Percentiles rank a stretch among this genome's conserved stretches.
Conservation (phyloP, 2,113 vertebrate genomes). For the Onychorhynchus coronatus region DNA sequence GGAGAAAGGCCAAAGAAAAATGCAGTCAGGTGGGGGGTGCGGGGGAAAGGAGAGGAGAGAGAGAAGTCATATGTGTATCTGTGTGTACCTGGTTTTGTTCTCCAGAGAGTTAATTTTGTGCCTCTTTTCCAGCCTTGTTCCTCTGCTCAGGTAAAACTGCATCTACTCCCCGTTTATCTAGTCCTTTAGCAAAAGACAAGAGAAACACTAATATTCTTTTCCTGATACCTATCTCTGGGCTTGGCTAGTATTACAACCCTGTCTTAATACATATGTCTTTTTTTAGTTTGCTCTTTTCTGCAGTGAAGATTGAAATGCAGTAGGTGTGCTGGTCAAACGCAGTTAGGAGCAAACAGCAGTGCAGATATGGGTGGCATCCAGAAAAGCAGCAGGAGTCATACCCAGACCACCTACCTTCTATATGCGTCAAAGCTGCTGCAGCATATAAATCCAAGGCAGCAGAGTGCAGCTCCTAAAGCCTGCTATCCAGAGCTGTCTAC, state of each 20-base stretch:
- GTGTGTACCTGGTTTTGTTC: background rate
- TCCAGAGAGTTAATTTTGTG: background rate
- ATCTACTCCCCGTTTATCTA: background rate
- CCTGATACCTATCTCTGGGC: background rate
- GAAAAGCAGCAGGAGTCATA: background rate
- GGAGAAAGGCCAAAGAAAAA: background rate
- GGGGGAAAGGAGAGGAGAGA: background rate
- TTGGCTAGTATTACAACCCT: background rate
- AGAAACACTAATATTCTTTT: background rate
- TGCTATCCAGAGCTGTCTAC: background rate
- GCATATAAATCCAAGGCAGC: background rate
- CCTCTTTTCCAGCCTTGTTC: background rate
- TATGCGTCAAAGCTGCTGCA: conserved; percentile 1
- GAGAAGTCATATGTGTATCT: background rate
- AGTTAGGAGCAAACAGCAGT: background rate
- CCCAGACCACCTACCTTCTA: background rate
- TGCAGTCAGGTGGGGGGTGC: rapidly evolving
- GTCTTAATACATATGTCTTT: background rate
- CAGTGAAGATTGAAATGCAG: background rate
- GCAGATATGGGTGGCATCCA: background rate
- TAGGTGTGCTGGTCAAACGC: background rate
- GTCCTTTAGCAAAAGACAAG: background rate
- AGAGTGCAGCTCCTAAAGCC: background rate
- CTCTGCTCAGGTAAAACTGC: background rate
- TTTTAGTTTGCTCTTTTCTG: background rate